phyloP scores from a whole-genome alignment of 2,797 vertebrate genomes.

The Huso huso region DNA sequence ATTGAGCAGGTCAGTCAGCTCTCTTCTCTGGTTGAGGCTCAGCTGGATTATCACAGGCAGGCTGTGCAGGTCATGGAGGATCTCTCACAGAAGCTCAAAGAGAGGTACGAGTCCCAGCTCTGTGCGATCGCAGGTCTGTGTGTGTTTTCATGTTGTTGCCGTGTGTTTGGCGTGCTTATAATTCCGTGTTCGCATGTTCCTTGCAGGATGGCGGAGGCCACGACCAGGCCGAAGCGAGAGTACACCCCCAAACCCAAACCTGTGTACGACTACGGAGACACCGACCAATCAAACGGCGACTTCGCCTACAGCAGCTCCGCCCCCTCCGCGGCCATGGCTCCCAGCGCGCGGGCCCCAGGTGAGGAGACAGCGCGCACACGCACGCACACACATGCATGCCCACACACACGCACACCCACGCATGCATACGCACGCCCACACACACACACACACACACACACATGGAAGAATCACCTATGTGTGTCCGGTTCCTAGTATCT shows the following conservation, averaged over 20 bases:
- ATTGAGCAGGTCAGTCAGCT: constrained; percentile 97
- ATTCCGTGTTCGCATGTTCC: constrained; percentile 7
- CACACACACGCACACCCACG: too few species aligned
- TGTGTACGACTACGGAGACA: constrained; percentile 70
- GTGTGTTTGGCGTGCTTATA: background rate
- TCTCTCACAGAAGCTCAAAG: constrained; percentile 80
- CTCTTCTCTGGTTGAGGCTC: constrained; percentile 87
- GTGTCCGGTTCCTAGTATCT: too few species aligned
- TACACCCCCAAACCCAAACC: constrained; percentile 87
- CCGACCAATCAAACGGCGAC: constrained; percentile 82
- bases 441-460: too few species aligned
- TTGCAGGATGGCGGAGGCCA: constrained; percentile 78
- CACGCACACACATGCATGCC: too few species aligned
- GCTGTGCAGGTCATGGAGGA: constrained; percentile 91
- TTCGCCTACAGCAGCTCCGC: constrained; percentile 58
- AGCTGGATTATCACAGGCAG: constrained; percentile 91
- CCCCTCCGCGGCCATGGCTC: constrained; percentile 54
- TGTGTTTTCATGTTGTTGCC: background rate
- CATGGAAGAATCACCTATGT: too few species aligned
- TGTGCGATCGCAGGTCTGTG: background rate
- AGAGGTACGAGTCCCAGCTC: constrained; percentile 57
- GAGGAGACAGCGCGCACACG: constrained; percentile 19
- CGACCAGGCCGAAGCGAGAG: constrained; percentile 74
- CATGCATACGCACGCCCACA: too few species aligned
- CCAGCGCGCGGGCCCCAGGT: constrained; percentile 47